phyloP scores from a whole-genome alignment of 2,888 invertebrate species.

The Limnephilus auricula region DNA sequence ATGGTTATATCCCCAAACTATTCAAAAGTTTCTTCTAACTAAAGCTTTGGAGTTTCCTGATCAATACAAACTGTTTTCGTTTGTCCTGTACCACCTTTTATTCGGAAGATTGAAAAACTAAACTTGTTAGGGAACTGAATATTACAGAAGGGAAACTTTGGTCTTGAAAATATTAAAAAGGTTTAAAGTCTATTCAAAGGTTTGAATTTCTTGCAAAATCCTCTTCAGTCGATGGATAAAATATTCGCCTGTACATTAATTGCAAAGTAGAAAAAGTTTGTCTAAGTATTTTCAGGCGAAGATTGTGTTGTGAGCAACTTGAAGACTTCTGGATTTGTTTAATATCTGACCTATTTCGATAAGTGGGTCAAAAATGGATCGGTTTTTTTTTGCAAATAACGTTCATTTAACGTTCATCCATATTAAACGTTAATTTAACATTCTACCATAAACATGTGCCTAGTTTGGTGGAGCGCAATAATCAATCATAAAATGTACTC shows the following conservation, averaged over 20 bases:
- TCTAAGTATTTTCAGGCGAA: neutral
- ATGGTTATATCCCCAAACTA: neutral
- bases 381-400: neutral
- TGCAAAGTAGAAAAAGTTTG: neutral
- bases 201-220: neutral
- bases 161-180: neutral
- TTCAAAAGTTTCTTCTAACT: neutral
- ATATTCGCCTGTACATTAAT: neutral
- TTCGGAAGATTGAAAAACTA: conserved; percentile 10
- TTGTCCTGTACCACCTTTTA: neutral
- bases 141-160: neutral
- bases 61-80: conserved; percentile 22
- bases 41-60: neutral
- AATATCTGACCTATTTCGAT: neutral
- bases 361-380: neutral
- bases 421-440: neutral
- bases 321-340: neutral
- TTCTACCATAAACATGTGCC: neutral
- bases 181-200: neutral
- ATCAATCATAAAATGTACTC: neutral
- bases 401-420: neutral
- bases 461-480: neutral
- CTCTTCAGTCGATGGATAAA: neutral
- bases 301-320: neutral
- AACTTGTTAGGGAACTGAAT: neutral